Evolutionary conservation across 2,113 vertebrate genomes (phyloP).

Genomic region (Pterocles orientalis): DNA sequence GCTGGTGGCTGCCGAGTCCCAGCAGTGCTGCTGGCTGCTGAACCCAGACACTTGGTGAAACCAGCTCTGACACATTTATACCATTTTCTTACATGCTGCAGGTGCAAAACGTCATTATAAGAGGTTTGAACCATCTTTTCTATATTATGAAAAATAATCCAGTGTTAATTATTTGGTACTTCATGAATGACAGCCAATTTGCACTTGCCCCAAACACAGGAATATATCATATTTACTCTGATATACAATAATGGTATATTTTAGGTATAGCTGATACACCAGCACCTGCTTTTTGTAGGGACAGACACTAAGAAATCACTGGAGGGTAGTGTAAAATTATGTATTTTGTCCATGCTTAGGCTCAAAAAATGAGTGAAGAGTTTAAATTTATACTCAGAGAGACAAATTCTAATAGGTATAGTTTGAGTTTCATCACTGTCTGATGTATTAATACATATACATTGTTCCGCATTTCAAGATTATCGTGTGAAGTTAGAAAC

Average conservation of each 20-base stretch:
- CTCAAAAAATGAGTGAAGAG: neutral
- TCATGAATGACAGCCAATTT: neutral
- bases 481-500: neutral
- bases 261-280: neutral
- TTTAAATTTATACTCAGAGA: neutral
- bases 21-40: neutral
- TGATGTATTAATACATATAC: neutral
- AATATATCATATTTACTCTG: neutral
- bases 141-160: neutral
- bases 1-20: neutral
- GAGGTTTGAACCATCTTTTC: neutral
- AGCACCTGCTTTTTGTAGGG: neutral
- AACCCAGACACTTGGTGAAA: neutral
- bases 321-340: neutral
- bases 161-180: neutral
- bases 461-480: neutral
- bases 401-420: neutral
- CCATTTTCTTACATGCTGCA: neutral
- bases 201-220: neutral
- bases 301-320: neutral
- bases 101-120: neutral
- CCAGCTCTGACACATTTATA: fast-evolving
- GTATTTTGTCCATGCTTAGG: neutral
- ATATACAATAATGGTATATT: neutral
- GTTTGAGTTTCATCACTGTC: neutral